These are phyloP conservation scores for Betta splendens DNA, from an alignment of 2,797 vertebrate genomes.

Conservation along the genomic window DNA sequence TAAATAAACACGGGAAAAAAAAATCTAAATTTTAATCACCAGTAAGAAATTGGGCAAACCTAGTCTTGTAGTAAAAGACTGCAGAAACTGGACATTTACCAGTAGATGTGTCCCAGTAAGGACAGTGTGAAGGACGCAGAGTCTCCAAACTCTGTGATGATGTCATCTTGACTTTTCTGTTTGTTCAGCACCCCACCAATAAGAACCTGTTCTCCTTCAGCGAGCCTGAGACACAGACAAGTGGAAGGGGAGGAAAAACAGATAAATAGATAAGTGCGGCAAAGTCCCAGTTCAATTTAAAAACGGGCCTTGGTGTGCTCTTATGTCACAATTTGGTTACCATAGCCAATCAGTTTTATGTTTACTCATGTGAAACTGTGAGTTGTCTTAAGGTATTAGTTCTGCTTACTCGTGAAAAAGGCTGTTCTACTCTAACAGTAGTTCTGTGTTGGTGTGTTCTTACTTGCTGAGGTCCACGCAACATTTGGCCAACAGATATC, in stretches of 20 bases:
- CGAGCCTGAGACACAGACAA: conserved; percentile 81
- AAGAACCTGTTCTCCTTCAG: conserved; percentile 96
- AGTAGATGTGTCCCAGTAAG: conserved; percentile 96
- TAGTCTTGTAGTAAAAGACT: not conserved
- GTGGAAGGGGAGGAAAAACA: not conserved
- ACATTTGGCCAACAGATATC: conserved; percentile 97
- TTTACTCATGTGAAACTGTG: not conserved
- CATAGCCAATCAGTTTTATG: no score
- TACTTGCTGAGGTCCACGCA: conserved; percentile 98
- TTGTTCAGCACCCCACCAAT: conserved; percentile 97
- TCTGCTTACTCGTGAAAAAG: no score
- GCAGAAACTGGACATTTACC: conserved; percentile 73
- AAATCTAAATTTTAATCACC: not conserved
- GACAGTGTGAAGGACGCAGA: conserved; percentile 95
- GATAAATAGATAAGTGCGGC: not conserved
- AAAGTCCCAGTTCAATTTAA: not conserved
- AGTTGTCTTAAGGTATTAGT: no score
- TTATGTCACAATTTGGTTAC: no score
- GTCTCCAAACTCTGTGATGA: conserved; percentile 97
- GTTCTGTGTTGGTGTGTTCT: conserved; percentile 34
- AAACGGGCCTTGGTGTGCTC: not conserved
- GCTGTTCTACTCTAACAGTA: no score
- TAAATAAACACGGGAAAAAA: not conserved
- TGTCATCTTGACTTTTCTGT: conserved; percentile 97
- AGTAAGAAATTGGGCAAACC: not conserved